Conservation (phyloP, 1,140 invertebrate species). For the Trichomalopsis sarcophagae region DNA sequence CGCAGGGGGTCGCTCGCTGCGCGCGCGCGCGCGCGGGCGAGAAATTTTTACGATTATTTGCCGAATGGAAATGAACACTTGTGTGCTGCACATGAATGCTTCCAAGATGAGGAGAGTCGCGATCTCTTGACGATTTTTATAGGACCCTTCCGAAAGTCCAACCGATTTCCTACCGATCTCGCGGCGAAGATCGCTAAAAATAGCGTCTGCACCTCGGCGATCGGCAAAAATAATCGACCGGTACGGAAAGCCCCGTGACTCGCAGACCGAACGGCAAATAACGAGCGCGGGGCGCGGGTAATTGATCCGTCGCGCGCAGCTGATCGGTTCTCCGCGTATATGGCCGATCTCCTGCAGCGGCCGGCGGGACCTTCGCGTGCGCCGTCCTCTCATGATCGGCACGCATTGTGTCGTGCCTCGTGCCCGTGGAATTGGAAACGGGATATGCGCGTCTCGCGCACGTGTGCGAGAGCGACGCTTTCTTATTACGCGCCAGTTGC, state of each 20-base stretch:
- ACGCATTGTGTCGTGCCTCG: not conserved
- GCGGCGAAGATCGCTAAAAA: not conserved
- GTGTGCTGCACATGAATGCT: no score
- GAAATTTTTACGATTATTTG: no score
- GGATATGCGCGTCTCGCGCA: not conserved
- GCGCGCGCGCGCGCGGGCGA: not conserved
- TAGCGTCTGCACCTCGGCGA: not conserved
- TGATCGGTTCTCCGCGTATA: not conserved
- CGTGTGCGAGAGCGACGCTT: not conserved
- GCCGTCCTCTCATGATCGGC: not conserved
- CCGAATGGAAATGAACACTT: no score
- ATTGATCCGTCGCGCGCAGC: not conserved
- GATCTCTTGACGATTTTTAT: no score
- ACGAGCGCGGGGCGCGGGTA: not conserved
- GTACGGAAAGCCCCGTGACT: not conserved
- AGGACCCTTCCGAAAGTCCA: not conserved
- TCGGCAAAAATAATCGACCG: not conserved
- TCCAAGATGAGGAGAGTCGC: no score
- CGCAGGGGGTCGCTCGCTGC: not conserved
- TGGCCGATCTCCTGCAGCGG: not conserved
- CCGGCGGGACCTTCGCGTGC: not conserved
- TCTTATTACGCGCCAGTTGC: not conserved
- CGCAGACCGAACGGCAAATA: not conserved
- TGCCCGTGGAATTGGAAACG: conserved; percentile 1
- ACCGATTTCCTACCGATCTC: not conserved